Base-by-base conservation (phyloP, 2,113 vertebrate genomes). In the Eonycteris spelaea region DNA sequence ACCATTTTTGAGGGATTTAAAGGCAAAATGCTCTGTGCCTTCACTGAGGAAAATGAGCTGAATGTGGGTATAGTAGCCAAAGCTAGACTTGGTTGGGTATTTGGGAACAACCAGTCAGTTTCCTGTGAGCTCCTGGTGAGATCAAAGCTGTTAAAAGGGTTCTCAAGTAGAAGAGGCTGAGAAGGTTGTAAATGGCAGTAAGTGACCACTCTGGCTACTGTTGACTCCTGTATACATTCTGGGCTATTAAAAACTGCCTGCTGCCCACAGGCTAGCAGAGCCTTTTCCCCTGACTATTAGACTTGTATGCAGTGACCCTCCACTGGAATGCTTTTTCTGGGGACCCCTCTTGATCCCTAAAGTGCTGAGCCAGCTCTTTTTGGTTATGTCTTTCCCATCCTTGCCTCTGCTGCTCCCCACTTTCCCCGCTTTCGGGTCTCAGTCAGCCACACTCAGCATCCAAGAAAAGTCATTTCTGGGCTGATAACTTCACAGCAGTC, bases 121-220 rank as follows among this genome's bases (percentile, higher is more conserved):
- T 97, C 94, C 95, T 95, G 94, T 96, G 91, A 96, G 33, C 86
- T 84, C 96, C 95, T 91, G 75, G 86, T 86, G 95, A 96, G 97
- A 96, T 97, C 97, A 97, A 96, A 97, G 97, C 51, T 75, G 45
- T 63, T 86, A 21, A 77, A 75, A 53, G 74, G 30, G 19, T 68
- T 88, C 87, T 94, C 45, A 53, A 87, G 94, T 65, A 48, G 65
- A 40, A 79, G 48, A 73, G 86, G 68, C 92, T 15, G 28, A 33
- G 38, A 80, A 57, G 75, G 73, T 78, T 71, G 26, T 95, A 96
- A 96, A 93, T 73, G 59, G 78, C 93, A 57, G 2, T 59, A 5
- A 96, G 80, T 30, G 71, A 65, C 77, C 51, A 24, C 33, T 82
- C n/a, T 59, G 59, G 35, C 94, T 93, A 70, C 88, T 93, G 91